Percentiles rank a stretch among this genome's conserved stretches.
Conservation (phyloP, 2,797 vertebrate species). For the Chaunax sp. region DNA sequence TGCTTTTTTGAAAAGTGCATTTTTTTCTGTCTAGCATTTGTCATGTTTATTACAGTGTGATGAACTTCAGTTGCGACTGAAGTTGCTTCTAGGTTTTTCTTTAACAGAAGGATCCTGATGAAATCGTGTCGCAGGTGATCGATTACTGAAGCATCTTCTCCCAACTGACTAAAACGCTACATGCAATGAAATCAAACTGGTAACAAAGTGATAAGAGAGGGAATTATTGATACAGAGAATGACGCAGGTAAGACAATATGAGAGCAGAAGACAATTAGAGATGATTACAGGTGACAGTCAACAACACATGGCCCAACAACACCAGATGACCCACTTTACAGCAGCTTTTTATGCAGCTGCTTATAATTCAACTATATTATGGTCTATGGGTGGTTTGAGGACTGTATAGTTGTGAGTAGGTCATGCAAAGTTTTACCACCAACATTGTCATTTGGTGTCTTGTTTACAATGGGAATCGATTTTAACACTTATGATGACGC, state of each 20-base stretch:
- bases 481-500: not conserved
- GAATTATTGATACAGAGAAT: not conserved
- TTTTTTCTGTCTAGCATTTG: conserved; percentile 21
- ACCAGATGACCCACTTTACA: not conserved
- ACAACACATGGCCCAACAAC: not conserved
- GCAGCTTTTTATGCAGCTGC: not conserved
- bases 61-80: not conserved
- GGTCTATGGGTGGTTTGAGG: too few species aligned
- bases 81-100: not conserved
- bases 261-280: not conserved
- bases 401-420: too few species aligned
- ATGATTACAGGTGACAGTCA: not conserved
- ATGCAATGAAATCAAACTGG: conserved; percentile 1
- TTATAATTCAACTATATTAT: not conserved
- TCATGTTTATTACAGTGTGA: conserved; percentile 9
- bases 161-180: not conserved
- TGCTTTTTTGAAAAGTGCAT: conserved; percentile 11
- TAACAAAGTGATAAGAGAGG: not conserved
- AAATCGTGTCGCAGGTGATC: not conserved
- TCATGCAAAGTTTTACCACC: not conserved
- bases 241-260: not conserved
- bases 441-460: not conserved
- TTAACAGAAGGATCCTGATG: not conserved
- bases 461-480: too few species aligned
- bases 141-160: not conserved